These are phyloP conservation scores for Elgaria multicarinata DNA, from an alignment of 2,113 vertebrate genomes.

Conservation along the genomic window DNA sequence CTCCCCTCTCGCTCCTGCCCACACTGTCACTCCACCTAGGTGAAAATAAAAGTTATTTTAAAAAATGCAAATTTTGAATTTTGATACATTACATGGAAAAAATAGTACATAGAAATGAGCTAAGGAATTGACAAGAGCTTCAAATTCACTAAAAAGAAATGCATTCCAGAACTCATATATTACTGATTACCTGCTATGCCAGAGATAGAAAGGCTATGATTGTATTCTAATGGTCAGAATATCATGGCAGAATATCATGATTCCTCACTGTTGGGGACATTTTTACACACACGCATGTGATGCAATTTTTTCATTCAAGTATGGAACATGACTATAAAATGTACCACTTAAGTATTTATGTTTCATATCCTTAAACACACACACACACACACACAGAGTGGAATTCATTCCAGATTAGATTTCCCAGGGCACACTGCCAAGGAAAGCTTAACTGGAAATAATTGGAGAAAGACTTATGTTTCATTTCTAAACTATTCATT, in stretches of 20 bases:
- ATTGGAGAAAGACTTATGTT: constrained; percentile 16
- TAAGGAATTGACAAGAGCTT: neutral
- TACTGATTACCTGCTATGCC: constrained; percentile 37
- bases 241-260: constrained; percentile 49
- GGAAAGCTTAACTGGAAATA: constrained; percentile 4
- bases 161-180: constrained; percentile 17
- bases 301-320: constrained; percentile 27
- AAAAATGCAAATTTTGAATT: neutral
- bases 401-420: constrained; percentile 37
- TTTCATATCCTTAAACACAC: constrained; percentile 46
- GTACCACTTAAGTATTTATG: constrained; percentile 27
- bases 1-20: too few relatives aligned
- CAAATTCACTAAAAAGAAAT: neutral
- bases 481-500: constrained; percentile 40
- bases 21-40: too few relatives aligned
- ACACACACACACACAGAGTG: constrained; percentile 20
- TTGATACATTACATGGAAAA: constrained; percentile 13
- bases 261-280: constrained; percentile 28
- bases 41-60: too few relatives aligned
- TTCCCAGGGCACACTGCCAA: constrained; percentile 38
- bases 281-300: neutral
- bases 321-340: constrained; percentile 21
- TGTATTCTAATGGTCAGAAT: constrained; percentile 44
- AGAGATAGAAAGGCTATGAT: constrained; percentile 38
- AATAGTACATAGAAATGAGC: neutral